These are phyloP conservation scores for Melanostigma gelatinosum DNA, from an alignment of 2,113 vertebrate genomes.

Conservation along the genomic window DNA sequence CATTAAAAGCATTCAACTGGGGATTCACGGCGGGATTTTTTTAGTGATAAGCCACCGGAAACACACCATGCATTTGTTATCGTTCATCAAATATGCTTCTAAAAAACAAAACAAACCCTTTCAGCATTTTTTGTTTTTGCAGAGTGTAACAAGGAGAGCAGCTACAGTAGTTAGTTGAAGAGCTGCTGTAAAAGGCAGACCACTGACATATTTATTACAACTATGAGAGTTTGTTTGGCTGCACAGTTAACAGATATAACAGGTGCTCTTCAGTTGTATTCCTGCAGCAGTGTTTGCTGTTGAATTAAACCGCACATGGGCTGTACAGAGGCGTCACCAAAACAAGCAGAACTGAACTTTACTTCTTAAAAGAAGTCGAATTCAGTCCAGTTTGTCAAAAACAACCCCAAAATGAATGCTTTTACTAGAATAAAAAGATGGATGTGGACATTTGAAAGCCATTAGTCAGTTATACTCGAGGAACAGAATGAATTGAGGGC, in stretches of 20 bases:
- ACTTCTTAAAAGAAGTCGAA: too few relatives aligned
- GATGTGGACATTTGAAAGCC: constrained; percentile 17
- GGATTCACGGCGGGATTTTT: neutral
- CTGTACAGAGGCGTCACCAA: neutral
- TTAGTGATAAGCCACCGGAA: too few relatives aligned
- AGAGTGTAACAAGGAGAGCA: too few relatives aligned
- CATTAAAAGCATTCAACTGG: neutral
- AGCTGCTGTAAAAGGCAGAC: neutral
- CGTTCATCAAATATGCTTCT: too few relatives aligned
- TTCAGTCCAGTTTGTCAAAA: constrained; percentile 2
- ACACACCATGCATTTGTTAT: too few relatives aligned
- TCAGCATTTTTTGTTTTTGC: too few relatives aligned
- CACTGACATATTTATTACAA: neutral
- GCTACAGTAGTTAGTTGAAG: too few relatives aligned
- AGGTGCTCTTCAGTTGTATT: neutral
- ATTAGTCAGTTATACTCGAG: neutral
- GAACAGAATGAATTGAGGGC: neutral
- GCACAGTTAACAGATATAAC: too few relatives aligned
- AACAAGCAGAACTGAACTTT: too few relatives aligned
- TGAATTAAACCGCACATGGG: neutral
- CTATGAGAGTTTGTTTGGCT: neutral
- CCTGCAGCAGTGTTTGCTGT: neutral
- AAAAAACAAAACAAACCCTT: too few relatives aligned
- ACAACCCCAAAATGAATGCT: constrained; percentile 2
- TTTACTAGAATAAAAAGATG: neutral